Base-by-base conservation (phyloP, 2,888 invertebrate genomes). In the Diadromus collaris region DNA sequence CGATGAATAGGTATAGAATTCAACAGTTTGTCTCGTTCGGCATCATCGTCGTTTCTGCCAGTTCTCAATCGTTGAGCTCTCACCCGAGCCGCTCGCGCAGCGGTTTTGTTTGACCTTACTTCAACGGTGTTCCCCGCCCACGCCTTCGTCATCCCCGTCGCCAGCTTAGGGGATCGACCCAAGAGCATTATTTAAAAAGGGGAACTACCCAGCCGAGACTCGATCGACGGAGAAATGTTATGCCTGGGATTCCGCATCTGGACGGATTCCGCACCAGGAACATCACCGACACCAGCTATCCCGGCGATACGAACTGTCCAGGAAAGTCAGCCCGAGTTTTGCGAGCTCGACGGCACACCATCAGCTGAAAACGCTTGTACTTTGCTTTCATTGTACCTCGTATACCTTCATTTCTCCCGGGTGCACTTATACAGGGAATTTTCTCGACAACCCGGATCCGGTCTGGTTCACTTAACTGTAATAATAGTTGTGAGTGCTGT, bases 311-410 rank as follows among this genome's bases (percentile, higher is more conserved):
- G 13, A 24, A 21, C 13, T 21, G 51, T 24, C 24, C 13, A 10
- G 51, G 21, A 7, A 24, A 21, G 51, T 51, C 51, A 51, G 21
- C 13, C 10, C 19, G 48, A 64, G n/a, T 29, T 32, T 73, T 65
- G 56, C 44, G 65, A 65, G 64, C 64, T 73, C 64, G 56, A 63
- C 34, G 29, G 27, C 32, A 3, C 34, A 34, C 44, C 24, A 41
- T 56, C 34, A 56, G n/a, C 58, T 32, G 56, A 24, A 67, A 60
- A 48, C 41, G 48, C 65, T 58, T 73, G 58, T 64, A 61, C 41
- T 27, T 74, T 51, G 13, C 21, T 51, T 24, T 32, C 29, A 10
- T 21, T 46, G 5, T 6, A 19, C 56, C 48, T 19, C 41, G 60
- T 38, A 38, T 41, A 48, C 29, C 16, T 38, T 19, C 24, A 10